Base-by-base conservation (phyloP, 2,888 invertebrate species). In the Acrobasis suavella region DNA sequence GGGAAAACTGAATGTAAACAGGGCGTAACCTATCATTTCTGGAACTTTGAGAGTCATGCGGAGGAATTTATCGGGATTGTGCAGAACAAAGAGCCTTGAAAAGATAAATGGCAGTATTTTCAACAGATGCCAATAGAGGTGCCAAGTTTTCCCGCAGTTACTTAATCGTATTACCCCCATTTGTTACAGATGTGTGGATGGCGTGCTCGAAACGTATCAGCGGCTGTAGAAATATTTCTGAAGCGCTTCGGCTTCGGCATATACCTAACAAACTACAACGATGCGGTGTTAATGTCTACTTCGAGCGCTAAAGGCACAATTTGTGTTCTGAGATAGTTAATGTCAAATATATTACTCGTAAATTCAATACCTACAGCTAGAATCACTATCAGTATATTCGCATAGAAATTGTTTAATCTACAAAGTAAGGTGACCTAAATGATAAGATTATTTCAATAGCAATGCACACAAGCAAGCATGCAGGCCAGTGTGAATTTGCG, bases 351-450 rank as follows among this genome's bases (percentile, higher is more conserved):
- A 63, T 58, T 58, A 66, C 51, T 62, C 60, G 42, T 69, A 66
- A 67, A 69, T 64, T 64, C 50, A 59, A 65, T 56, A 38, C 32
- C 22, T n/a, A n/a, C 22, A 22, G 3, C 22, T 3, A 22, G 22
- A 22, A 32, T 8, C 56, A 7, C 50, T 51, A 60, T 63, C 50
- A 56, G 37, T 39, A 63, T 59, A 65, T 63, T 66, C 16, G 62
- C 62, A 66, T 65, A 64, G 65, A 55, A 62, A 65, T 62, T 38
- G 82, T 86, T 55, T 62, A 88, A 91, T 91, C 89, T 84, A 86
- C 86, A 86, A 84, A 85, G 89, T 89, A 91, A 91, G 89, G 91
- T 91, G 92, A 91, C 91, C 91, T 89, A 91, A 84, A 91, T 91
- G 92, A 91, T 92, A 92, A 91, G 91, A 92, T 91, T 87, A 91